A percentile compares a stretch with the other conserved stretches of the same genome.
Evolutionary conservation across 2,113 vertebrate genomes (phyloP).

Genomic region (Hippocampus zosterae): DNA sequence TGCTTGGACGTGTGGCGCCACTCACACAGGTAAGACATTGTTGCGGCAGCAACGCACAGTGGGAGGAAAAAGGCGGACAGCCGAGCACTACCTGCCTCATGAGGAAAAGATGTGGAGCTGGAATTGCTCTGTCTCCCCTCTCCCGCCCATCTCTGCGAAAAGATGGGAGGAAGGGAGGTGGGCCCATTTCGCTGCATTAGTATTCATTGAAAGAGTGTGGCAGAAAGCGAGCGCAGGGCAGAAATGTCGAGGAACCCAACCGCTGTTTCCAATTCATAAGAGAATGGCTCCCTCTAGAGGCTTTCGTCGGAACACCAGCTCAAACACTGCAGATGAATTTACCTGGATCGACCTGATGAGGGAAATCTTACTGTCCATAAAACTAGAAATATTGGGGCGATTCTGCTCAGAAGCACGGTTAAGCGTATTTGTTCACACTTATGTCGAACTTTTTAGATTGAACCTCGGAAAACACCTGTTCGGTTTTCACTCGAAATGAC

Average conservation of each 20-base stretch:
- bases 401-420: no score
- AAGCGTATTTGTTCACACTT: no score
- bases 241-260: constrained; percentile 62
- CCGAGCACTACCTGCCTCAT: constrained; percentile 64
- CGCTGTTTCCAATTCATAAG: constrained; percentile 52
- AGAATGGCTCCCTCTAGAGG: constrained; percentile 67
- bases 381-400: no score
- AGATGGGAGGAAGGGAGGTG: constrained; percentile 65
- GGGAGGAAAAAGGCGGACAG: constrained; percentile 58
- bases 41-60: constrained; percentile 55
- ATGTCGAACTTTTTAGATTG: no score
- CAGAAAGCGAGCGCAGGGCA: constrained; percentile 33
- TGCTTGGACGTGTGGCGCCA: constrained; percentile 46
- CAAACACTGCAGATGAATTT: neutral
- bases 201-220: constrained; percentile 71
- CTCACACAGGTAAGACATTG: constrained; percentile 71
- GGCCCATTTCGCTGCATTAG: constrained; percentile 68
- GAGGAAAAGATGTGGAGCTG: constrained; percentile 66
- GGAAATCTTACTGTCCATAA: no score
- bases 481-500: no score
- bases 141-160: constrained; percentile 64
- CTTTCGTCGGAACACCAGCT: constrained; percentile 67
- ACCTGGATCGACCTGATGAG: no score
- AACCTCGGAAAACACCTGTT: no score
- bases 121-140: constrained; percentile 63